Evolutionary conservation across 2,113 vertebrate species (phyloP).

Genomic region (Macquaria ambigua): DNA sequence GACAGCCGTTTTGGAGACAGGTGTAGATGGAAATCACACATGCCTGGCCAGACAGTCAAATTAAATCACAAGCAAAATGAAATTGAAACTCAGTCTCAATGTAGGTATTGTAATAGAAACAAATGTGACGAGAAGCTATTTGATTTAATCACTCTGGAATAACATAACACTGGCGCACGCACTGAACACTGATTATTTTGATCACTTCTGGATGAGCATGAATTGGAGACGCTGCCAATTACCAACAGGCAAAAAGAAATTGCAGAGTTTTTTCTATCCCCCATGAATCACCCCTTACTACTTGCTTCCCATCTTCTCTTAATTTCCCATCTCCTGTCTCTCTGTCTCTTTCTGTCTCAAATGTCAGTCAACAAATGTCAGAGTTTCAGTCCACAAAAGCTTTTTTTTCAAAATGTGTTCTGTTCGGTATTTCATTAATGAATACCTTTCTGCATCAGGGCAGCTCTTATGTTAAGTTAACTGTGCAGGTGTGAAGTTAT

Average conservation of each 20-base stretch:
- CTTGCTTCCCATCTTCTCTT: background rate
- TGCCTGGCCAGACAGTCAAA: slow-evolving; percentile 37
- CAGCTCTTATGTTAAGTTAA: slow-evolving; percentile 4
- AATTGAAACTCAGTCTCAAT: slow-evolving; percentile 8
- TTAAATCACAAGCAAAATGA: slow-evolving; percentile 31
- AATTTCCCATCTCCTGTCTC: background rate
- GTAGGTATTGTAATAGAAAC: slow-evolving; percentile 14
- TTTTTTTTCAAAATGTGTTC: background rate
- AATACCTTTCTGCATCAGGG: background rate
- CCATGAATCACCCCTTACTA: background rate
- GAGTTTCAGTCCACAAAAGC: background rate
- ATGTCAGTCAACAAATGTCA: background rate
- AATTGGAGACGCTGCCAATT: background rate
- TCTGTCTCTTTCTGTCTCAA: background rate
- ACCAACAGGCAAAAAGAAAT: background rate
- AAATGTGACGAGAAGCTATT: slow-evolving; percentile 26
- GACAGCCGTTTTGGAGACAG: slow-evolving; percentile 37
- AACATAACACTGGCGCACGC: background rate
- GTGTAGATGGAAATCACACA: slow-evolving; percentile 28
- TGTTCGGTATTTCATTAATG: background rate
- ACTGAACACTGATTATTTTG: slow-evolving; percentile 1
- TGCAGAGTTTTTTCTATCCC: background rate
- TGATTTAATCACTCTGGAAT: slow-evolving; percentile 7
- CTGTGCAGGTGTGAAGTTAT: slow-evolving; percentile 1
- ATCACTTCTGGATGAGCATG: background rate